Conservation (phyloP, 2,888 invertebrate genomes). For the Exephanes ischioxanthus region DNA sequence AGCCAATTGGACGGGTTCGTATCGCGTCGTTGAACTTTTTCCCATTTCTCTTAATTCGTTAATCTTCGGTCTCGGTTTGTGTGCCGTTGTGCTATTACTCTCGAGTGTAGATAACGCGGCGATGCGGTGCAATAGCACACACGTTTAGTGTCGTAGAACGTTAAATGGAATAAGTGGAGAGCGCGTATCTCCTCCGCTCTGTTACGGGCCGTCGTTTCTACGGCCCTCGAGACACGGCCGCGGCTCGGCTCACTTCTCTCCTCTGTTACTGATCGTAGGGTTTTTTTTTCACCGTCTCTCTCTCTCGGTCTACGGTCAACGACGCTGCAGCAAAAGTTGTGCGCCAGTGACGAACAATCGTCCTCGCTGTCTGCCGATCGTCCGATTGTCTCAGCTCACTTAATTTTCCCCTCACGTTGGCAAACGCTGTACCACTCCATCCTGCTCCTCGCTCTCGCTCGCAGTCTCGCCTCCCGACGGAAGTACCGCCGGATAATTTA, state of each 20-base stretch:
- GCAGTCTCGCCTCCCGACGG: constrained; percentile 35
- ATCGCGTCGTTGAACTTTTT: constrained; percentile 46
- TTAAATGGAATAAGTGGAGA: constrained; percentile 60
- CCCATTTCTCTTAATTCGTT: constrained; percentile 60
- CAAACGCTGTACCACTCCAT: constrained; percentile 2
- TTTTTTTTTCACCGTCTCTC: neutral
- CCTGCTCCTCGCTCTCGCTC: neutral
- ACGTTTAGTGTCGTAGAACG: constrained; percentile 10
- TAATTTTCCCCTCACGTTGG: constrained; percentile 44
- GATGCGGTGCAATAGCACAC: constrained; percentile 16
- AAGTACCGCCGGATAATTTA: constrained; percentile 59
- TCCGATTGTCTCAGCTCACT: constrained; percentile 56
- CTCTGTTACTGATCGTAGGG: neutral
- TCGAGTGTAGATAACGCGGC: constrained; percentile 44
- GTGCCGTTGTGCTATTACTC: constrained; percentile 1
- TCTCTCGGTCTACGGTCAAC: constrained; percentile 34
- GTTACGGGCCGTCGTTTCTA: constrained; percentile 15
- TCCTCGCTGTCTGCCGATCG: constrained; percentile 42
- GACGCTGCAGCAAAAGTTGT: constrained; percentile 34
- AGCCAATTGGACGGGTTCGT: constrained; percentile 36
- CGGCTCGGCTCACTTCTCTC: constrained; percentile 28
- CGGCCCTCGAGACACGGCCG: constrained; percentile 52
- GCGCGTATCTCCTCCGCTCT: constrained; percentile 56
- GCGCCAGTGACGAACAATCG: constrained; percentile 35
- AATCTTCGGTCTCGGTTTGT: constrained; percentile 39